A percentile compares a stretch with the other conserved stretches of the same genome.
Conservation (phyloP, 2,113 vertebrate genomes). For the Rhinolophus sinicus region DNA sequence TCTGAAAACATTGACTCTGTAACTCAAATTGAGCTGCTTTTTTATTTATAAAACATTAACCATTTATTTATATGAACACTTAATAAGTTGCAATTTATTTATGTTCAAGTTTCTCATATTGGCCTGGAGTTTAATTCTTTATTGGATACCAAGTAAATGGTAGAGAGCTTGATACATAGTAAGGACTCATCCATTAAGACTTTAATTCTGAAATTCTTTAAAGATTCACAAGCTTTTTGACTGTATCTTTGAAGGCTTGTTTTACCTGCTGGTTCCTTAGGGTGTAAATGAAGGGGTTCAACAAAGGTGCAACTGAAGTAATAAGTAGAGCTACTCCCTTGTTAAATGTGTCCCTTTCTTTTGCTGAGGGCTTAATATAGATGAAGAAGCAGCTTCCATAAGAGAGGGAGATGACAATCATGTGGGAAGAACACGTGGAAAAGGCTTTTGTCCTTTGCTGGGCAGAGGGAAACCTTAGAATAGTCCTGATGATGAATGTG, state of each 20-base stretch:
- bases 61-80: not conserved
- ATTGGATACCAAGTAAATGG: not conserved
- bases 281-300: constrained; percentile 76
- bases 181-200: not conserved
- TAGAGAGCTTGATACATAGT: not conserved
- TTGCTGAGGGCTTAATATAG: constrained; percentile 55
- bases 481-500: constrained; percentile 38
- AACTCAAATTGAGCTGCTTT: not conserved
- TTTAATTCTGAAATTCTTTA: constrained; percentile 25
- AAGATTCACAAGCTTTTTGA: constrained; percentile 32
- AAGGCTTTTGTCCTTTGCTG: constrained; percentile 64
- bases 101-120: not conserved
- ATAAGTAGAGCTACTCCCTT: constrained; percentile 51
- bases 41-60: not conserved
- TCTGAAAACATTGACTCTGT: not conserved
- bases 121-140: not conserved
- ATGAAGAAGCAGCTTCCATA: constrained; percentile 62
- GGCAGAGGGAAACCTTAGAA: constrained; percentile 49
- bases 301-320: constrained; percentile 56
- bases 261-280: constrained; percentile 76
- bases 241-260: constrained; percentile 64
- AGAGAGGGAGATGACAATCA: constrained; percentile 58
- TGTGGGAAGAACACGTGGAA: constrained; percentile 63
- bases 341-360: constrained; percentile 9
- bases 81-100: not conserved